Base-by-base conservation (phyloP, 1,140 invertebrate species). In the Drosophila kanapiae region DNA sequence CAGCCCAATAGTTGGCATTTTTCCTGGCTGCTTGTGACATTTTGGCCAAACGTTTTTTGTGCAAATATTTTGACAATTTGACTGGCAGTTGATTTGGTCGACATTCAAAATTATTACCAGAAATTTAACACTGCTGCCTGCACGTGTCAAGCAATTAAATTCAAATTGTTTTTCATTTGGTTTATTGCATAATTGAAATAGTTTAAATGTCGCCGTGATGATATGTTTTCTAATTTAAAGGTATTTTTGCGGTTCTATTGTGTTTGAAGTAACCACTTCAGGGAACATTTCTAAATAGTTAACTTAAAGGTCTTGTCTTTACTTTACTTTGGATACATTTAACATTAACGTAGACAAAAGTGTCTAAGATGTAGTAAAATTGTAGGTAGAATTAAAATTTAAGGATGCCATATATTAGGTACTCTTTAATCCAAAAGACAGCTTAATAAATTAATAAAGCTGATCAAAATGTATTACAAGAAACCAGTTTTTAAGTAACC, bases 21-120 rank as follows among this genome's bases (percentile, higher is more conserved):
- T 72, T 62, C 64, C 72, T 74, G n/a, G 48, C 3, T 48, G 65
- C 10, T 31, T 64, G 62, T 80, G 83, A 87, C 83, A 82, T 80
- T 87, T 65, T 70, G 51, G 53, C 45, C 54, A 40, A 38, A 58
- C 60, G 77, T 43, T 51, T 72, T 72, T 64, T 64, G 72, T 11
- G 13, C 62, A 77, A 77, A 77, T 77, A 60, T 77, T 77, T 77
- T 68, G 40, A 60, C 75, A 77, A 72, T 77, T 77, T 77, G 72
- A 60, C 42, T 77, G 74, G 74, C 74, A 65, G 53, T 76, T 64
- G 62, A 43, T 68, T 53, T 51, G 53, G 40, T 18, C 18, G 54
- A 35, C 54, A 60, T 59, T 23, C 18, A 58, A 76, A 58, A 57
- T 76, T 76, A 76, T 76, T 23, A 31, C 35, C 45, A 37, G 51